These are phyloP conservation scores for Drosophila eugracilis DNA, from an alignment of 1,140 invertebrate genomes.

Conservation along the genomic window DNA sequence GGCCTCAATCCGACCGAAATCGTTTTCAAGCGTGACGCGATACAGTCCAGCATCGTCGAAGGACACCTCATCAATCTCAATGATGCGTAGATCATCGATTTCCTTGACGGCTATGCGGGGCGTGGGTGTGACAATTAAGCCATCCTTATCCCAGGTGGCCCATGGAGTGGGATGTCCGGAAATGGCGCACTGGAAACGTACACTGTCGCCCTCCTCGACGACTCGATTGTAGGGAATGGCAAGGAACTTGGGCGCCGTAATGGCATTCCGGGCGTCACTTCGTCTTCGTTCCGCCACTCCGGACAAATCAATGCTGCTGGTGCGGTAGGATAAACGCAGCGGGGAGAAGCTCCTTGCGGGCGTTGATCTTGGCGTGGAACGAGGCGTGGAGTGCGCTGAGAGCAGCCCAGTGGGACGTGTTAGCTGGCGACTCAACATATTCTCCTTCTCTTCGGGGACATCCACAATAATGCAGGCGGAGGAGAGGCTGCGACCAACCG, in stretches of 20 bases:
- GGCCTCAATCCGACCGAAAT: conserved; percentile 92
- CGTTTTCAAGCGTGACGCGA: conserved; percentile 92
- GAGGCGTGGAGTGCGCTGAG: conserved; percentile 89
- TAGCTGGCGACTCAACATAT: conserved; percentile 88
- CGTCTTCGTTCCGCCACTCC: conserved; percentile 85
- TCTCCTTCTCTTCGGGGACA: conserved; percentile 93
- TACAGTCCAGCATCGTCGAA: conserved; percentile 93
- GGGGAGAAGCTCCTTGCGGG: conserved; percentile 90
- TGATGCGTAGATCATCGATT: conserved; percentile 90
- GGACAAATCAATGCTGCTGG: conserved; percentile 71
- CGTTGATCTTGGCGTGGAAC: conserved; percentile 89
- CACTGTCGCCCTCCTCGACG: conserved; percentile 92
- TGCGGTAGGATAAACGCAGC: conserved; percentile 66
- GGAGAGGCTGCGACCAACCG: conserved; percentile 91
- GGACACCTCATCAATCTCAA: conserved; percentile 92
- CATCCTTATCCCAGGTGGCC: conserved; percentile 93
- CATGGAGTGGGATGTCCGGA: conserved; percentile 91
- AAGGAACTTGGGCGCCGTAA: conserved; percentile 92
- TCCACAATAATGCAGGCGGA: conserved; percentile 93
- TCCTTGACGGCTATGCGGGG: conserved; percentile 89
- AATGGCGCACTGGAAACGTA: conserved; percentile 92
- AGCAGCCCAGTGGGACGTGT: conserved; percentile 88
- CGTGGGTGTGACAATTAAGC: conserved; percentile 87
- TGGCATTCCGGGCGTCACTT: conserved; percentile 68
- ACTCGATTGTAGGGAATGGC: conserved; percentile 94